Conservation (phyloP, 2,113 vertebrate species). For the Crotalus helleri region DNA sequence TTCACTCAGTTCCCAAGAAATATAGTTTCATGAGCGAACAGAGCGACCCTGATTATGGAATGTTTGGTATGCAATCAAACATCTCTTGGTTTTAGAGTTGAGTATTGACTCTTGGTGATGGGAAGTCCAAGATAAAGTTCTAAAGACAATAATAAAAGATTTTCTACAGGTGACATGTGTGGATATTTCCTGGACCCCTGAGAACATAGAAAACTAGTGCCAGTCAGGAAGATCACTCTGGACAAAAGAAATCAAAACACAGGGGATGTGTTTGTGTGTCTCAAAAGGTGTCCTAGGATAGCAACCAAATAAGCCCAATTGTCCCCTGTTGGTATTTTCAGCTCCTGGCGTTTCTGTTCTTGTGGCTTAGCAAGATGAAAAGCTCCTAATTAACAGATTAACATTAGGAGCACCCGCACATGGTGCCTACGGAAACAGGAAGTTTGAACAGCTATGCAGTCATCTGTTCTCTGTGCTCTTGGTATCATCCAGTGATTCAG, state of each 20-base stretch:
- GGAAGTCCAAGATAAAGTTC: no score
- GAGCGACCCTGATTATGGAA: background rate
- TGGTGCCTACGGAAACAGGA: accelerated
- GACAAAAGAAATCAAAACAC: background rate
- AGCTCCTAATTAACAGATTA: background rate
- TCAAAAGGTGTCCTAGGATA: accelerated
- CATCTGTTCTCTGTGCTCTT: accelerated
- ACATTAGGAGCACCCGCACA: background rate
- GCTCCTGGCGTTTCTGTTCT: background rate
- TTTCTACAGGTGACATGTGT: background rate
- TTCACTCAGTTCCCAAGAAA: background rate
- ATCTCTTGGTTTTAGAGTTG: background rate
- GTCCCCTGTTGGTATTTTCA: no score
- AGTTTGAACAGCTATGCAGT: background rate
- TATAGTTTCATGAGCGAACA: no score
- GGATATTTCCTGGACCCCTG: background rate
- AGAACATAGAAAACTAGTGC: background rate
- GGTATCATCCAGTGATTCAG: background rate
- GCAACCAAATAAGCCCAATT: background rate
- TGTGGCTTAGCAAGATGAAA: background rate
- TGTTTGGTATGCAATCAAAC: background rate
- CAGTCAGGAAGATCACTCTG: background rate
- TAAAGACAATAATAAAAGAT: background rate
- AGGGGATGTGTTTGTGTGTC: accelerated
- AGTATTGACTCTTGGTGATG: background rate